Percentiles rank a stretch among this genome's conserved stretches.
These are phyloP conservation scores for Sus cebifrons DNA, from an alignment of 2,797 vertebrate species.

Conservation along the genomic window DNA sequence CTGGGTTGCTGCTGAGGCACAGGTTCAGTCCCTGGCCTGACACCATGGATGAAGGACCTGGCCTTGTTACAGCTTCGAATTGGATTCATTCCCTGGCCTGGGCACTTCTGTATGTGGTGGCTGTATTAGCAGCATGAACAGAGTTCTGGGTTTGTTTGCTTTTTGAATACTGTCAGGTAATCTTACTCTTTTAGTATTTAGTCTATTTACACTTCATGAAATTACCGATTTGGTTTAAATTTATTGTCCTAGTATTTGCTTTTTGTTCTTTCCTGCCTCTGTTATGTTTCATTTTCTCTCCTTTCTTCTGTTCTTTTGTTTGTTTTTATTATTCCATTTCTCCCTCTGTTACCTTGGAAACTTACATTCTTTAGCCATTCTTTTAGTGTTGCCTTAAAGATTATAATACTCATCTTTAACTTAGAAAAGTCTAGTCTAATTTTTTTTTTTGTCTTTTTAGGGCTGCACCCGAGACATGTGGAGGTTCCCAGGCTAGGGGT, in stretches of 20 bases:
- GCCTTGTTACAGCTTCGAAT: too few relatives aligned
- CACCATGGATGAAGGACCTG: too few relatives aligned
- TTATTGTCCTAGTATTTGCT: background rate
- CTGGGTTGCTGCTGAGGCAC: too few relatives aligned
- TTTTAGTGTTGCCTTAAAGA: conserved; percentile 23
- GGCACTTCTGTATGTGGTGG: too few relatives aligned
- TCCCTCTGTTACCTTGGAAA: background rate
- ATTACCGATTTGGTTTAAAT: conserved; percentile 20
- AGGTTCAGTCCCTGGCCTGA: too few relatives aligned
- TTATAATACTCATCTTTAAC: background rate
- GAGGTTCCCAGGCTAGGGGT: too few relatives aligned
- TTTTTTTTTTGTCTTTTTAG: background rate
- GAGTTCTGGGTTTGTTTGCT: conserved; percentile 19
- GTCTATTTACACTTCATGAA: conserved; percentile 46
- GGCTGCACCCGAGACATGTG: too few relatives aligned
- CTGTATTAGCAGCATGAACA: background rate
- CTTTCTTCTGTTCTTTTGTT: conserved; percentile 26
- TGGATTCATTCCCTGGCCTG: too few relatives aligned
- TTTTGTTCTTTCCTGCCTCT: conserved; percentile 19
- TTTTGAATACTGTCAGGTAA: background rate
- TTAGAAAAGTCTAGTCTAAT: conserved; percentile 37
- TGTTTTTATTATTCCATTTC: conserved; percentile 49
- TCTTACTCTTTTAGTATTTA: background rate
- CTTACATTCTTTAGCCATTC: conserved; percentile 37
- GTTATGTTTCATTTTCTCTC: conserved; percentile 46